Evolutionary conservation across 2,888 invertebrate species (phyloP), one percentile per base, ranked within the genome.

Genomic region (Drosophila neotestacea): DNA sequence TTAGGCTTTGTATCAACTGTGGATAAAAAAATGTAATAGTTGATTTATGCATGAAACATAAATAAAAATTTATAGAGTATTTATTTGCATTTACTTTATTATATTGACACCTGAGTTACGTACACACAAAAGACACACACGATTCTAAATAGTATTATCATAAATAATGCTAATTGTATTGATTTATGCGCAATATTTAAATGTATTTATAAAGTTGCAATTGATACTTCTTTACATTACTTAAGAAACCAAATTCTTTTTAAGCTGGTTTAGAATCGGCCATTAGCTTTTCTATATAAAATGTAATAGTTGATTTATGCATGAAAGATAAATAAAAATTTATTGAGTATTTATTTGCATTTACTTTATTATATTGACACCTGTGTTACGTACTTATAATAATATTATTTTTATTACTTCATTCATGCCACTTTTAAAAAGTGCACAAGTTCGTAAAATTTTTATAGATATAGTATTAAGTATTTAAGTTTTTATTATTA

Each of bases 211-310:
- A 13, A 6, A 27, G 4, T n/a, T 30, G 9, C 32, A 4, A 32
- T 16, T 50, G 11, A 5, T 22, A 48, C 16, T 41, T 34, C 16
- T 34, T 48, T 22, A 34, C 22, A 22, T 22, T 22, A 22, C 66
- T 54, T 68, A 55, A 67, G 67, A 83, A 83, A 64, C 54, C 54
- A 22, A 70, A 59, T 77, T 22, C 41, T 46, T 46, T 32, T 36
- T 13, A 41, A 60, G 46, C 32, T 55, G 47, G 50, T 34, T 70
- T 58, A 55, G 60, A 74, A 77, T 64, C 60, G 52, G 39, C 42
- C 54, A 69, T 54, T 69, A 59, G 50, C 61, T 61, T 54, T 55
- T 54, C 44, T 64, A 38, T 50, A 50, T 77, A 51, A 56, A 62
- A 77, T 77, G 54, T 30, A 56, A 22, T 22, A 22, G 27, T 52